phyloP scores from a whole-genome alignment of 2,888 invertebrate genomes.

The Laothoe populi region DNA sequence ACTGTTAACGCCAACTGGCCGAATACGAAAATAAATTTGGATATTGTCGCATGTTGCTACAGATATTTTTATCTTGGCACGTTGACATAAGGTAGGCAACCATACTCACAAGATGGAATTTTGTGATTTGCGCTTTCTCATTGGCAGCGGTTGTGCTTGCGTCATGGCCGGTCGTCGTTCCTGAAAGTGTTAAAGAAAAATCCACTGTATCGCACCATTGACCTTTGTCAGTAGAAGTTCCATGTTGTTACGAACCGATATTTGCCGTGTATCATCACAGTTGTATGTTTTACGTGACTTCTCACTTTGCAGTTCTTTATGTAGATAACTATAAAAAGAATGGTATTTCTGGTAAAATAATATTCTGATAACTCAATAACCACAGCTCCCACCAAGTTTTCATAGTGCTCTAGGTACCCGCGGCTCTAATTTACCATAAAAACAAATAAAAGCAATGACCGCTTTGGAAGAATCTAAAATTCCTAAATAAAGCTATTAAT shows the following conservation, averaged over 20 bases:
- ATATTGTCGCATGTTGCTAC: constrained; percentile 49
- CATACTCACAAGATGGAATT: constrained; percentile 47
- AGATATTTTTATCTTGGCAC: constrained; percentile 61
- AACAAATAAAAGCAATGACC: too few species aligned
- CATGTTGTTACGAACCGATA: not conserved
- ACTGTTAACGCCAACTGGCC: constrained; percentile 44
- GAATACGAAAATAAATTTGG: constrained; percentile 37
- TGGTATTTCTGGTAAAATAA: too few species aligned
- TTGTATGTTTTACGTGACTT: not conserved
- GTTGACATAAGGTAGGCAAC: constrained; percentile 45
- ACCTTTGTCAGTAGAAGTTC: constrained; percentile 41
- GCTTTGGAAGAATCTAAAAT: too few species aligned
- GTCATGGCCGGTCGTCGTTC: constrained; percentile 72
- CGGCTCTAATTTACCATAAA: too few species aligned
- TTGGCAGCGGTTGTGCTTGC: constrained; percentile 54
- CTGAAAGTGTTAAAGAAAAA: constrained; percentile 59
- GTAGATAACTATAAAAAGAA: too few species aligned
- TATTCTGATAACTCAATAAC: too few species aligned
- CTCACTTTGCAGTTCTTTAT: too few species aligned
- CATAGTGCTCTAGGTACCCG: too few species aligned
- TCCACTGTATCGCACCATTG: constrained; percentile 55
- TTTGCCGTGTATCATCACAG: not conserved
- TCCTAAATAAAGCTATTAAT: too few species aligned
- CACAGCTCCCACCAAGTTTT: too few species aligned
- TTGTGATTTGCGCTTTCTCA: constrained; percentile 50